Base-by-base conservation (phyloP, 2,888 invertebrate genomes). In the Chymomyza procnemis region DNA sequence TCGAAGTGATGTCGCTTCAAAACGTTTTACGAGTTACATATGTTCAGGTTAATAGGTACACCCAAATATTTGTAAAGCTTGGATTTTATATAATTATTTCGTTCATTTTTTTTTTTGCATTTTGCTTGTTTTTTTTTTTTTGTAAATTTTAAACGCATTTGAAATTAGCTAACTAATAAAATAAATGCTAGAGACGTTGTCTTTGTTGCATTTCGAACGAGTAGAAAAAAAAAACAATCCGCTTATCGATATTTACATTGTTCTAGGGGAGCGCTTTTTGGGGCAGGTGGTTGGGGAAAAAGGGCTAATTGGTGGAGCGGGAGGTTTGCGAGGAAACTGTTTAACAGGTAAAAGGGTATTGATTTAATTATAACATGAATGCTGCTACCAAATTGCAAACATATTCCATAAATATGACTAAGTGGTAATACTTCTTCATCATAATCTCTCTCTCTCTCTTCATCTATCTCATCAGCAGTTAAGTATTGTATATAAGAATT, bases 91-190 rank as follows among this genome's bases (percentile, higher is more conserved):
- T 18, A 50, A 50, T 26, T 26, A 26, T 26, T 26, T 26, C 26
- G n/a, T 18, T 50, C 18, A 52, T 16, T 52, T 55, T 62, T 6
- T 46, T 18, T 52, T 30, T 61, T 60, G 57, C 54, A 57, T 54
- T 34, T 41, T 60, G 57, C 54, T 57, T 54, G 22, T 41, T 63
- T 48, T 47, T 9, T 48, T 18, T 34, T 63, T 2, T 57, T 54
- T 66, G 67, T 69, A 61, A 48, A 66, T 69, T 74, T 57, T 62
- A 66, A 75, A 54, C 46, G 47, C 50, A 41, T 41, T 30, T 54
- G 21, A 71, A 71, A 71, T 71, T 71, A 73, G 71, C 71, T 73
- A 71, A 71, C 71, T 71, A 71, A 71, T 71, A 41, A 12, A n/a
- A 41, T 57, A 14, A 62, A 56, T 57, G 48, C 62, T 41, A 41